Evolutionary conservation across 2,888 invertebrate species (phyloP).

Genomic region (Hofmannophila pseudospretella): DNA sequence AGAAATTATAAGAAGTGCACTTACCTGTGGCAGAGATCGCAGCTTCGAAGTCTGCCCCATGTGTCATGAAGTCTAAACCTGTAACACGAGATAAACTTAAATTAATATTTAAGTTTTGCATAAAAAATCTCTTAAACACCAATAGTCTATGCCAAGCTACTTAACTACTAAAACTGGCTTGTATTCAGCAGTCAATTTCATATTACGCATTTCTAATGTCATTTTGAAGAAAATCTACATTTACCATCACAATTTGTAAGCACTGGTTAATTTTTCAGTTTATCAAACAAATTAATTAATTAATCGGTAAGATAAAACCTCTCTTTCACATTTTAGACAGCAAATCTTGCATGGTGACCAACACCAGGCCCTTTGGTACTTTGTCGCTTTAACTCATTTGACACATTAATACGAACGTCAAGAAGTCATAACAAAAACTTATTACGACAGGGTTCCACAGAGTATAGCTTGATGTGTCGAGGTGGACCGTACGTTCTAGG

Average conservation of each 20-base stretch:
- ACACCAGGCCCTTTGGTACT: too few relatives aligned
- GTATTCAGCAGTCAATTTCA: not conserved
- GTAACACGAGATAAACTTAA: conserved; percentile 28
- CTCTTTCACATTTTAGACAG: not conserved
- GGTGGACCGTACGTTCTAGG: conserved; percentile 19
- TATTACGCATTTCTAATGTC: conserved; percentile 5
- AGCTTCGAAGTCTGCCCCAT: conserved; percentile 85
- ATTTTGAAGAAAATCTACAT: not conserved
- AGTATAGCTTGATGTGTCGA: too few relatives aligned
- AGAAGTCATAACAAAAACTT: too few relatives aligned
- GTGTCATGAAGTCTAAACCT: conserved; percentile 86
- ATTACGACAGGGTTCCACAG: too few relatives aligned
- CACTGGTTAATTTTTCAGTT: too few relatives aligned
- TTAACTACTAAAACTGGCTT: conserved; percentile 39
- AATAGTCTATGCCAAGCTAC: conserved; percentile 9
- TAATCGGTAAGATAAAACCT: not conserved
- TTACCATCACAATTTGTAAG: too few relatives aligned
- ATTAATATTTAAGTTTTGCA: not conserved
- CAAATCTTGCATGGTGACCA: too few relatives aligned
- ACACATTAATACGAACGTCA: too few relatives aligned
- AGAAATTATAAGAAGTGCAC: conserved; percentile 16
- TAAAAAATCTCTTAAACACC: not conserved
- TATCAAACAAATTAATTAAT: too few relatives aligned
- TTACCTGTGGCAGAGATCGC: conserved; percentile 84
- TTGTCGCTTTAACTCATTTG: too few relatives aligned